Evolutionary conservation across 2,797 vertebrate species (phyloP).

Genomic region (Zenarchopterus dispar): DNA sequence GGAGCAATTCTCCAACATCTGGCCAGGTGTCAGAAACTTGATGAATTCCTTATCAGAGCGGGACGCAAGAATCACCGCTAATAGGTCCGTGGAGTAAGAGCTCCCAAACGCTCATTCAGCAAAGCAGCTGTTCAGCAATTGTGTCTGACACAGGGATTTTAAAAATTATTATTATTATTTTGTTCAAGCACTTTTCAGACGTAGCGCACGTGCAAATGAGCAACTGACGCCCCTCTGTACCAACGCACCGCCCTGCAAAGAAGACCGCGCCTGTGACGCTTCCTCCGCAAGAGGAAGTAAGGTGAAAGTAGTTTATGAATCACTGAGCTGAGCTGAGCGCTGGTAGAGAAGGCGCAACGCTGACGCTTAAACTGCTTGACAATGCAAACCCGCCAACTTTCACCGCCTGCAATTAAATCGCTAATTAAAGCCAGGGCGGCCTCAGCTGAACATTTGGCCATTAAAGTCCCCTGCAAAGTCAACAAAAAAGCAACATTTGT

Average conservation of each 20-base stretch:
- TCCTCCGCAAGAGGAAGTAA: conserved; percentile 1
- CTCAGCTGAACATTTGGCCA: background rate
- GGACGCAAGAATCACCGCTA: conserved; percentile 70
- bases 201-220: conserved; percentile 69
- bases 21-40: conserved; percentile 76
- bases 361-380: conserved; percentile 19
- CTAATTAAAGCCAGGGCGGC: conserved; percentile 22
- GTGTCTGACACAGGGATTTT: too few species aligned
- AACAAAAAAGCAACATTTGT: conserved; percentile 39
- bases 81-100: conserved; percentile 77
- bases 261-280: conserved; percentile 8
- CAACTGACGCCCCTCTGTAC: conserved; percentile 60
- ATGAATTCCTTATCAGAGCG: conserved; percentile 81
- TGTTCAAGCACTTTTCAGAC: conserved; percentile 71
- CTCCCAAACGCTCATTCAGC: conserved; percentile 69
- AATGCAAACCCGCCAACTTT: conserved; percentile 9
- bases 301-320: conserved; percentile 15
- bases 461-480: conserved; percentile 14
- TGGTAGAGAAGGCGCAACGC: conserved; percentile 20
- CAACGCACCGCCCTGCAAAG: conserved; percentile 28
- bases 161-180: too few species aligned
- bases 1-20: conserved; percentile 78
- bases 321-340: conserved; percentile 26
- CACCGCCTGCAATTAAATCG: conserved; percentile 8
- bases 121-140: conserved; percentile 80